Percentiles rank a stretch among this genome's conserved stretches.
These are phyloP conservation scores for Synanthedon andrenaeformis DNA, from an alignment of 2,888 invertebrate species.

Conservation along the genomic window DNA sequence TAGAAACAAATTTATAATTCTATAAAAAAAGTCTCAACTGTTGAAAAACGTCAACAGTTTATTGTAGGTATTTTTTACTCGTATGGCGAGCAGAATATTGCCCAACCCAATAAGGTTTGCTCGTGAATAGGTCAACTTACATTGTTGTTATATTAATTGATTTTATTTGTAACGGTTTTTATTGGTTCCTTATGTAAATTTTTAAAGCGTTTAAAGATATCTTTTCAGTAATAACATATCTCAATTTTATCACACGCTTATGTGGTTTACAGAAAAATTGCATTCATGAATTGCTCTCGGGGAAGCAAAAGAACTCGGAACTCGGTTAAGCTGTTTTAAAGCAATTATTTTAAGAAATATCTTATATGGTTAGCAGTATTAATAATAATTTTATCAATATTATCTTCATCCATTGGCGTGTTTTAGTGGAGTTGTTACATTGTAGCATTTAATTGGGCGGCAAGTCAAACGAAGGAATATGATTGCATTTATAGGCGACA, in stretches of 20 bases:
- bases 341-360: too few relatives aligned
- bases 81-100: too few relatives aligned
- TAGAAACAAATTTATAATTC: too few relatives aligned
- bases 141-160: not conserved
- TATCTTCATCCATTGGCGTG: constrained; percentile 20
- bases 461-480: constrained; percentile 22
- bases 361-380: too few relatives aligned
- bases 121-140: not conserved
- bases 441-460: constrained; percentile 48
- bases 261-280: not conserved
- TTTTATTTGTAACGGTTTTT: not conserved
- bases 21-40: too few relatives aligned
- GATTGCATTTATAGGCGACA: not conserved
- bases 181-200: not conserved
- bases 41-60: too few relatives aligned
- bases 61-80: too few relatives aligned
- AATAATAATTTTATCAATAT: not conserved
- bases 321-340: too few relatives aligned
- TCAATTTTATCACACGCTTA: not conserved
- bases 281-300: not conserved
- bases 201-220: not conserved
- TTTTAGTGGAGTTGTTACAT: constrained; percentile 29
- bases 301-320: not conserved
- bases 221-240: not conserved
- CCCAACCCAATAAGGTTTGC: not conserved